Conservation (phyloP, 2,888 invertebrate genomes). For the Melipona beecheii region DNA sequence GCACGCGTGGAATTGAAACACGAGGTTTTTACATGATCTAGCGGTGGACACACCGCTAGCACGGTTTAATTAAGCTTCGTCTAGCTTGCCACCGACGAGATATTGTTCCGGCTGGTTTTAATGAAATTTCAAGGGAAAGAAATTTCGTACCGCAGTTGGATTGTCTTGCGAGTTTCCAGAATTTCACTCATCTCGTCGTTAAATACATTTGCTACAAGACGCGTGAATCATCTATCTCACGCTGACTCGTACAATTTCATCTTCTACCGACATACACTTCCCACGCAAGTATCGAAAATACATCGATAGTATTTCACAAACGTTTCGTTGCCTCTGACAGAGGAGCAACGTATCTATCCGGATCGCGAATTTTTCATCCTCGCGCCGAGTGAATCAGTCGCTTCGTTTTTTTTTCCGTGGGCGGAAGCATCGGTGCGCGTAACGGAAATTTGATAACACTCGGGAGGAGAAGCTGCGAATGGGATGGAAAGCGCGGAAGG, state of each 20-base stretch:
- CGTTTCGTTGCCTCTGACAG: constrained; percentile 34
- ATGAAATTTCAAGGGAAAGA: constrained; percentile 50
- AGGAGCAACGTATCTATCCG: constrained; percentile 18
- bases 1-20: constrained; percentile 40
- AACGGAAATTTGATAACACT: constrained; percentile 39
- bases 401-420: background rate
- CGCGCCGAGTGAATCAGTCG: background rate
- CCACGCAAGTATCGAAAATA: background rate
- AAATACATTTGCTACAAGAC: background rate
- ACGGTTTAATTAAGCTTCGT: constrained; percentile 56
- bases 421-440: background rate
- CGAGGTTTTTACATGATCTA: constrained; percentile 48
- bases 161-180: background rate
- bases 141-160: background rate
- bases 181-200: background rate
- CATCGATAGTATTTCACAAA: constrained; percentile 34
- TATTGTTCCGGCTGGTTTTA: constrained; percentile 25
- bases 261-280: too few relatives aligned
- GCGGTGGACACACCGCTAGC: constrained; percentile 28
- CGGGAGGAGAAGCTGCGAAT: background rate
- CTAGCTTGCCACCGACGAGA: constrained; percentile 43
- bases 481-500: background rate
- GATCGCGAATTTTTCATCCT: constrained; percentile 42
- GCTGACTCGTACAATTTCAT: background rate
- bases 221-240: background rate